phyloP scores from a whole-genome alignment of 2,797 vertebrate species.

The Masticophis lateralis region DNA sequence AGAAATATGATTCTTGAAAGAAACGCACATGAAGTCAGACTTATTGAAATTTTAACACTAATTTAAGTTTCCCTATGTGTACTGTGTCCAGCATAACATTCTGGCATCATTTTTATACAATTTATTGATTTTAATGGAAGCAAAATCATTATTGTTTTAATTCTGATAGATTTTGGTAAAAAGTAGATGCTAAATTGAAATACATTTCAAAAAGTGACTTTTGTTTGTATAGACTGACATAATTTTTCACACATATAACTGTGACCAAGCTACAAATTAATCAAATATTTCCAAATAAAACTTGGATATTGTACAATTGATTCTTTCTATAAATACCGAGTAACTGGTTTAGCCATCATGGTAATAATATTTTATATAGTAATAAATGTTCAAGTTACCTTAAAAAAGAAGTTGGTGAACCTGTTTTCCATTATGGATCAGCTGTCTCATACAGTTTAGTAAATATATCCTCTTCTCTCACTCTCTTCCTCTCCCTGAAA shows the following conservation, averaged over 20 bases:
- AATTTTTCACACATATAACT: not conserved
- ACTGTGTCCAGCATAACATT: not conserved
- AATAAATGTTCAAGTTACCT: conserved; percentile 42
- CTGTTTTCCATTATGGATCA: not conserved
- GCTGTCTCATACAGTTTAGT: not conserved
- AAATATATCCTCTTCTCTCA: not conserved
- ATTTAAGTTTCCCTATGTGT: not conserved
- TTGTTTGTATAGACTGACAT: not conserved
- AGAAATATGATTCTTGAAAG: not conserved
- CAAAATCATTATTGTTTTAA: not conserved
- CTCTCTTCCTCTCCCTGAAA: not conserved
- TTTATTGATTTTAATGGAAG: not conserved
- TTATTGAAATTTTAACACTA: not conserved
- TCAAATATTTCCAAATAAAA: conserved; percentile 64
- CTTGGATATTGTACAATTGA: conserved; percentile 47
- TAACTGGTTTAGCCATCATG: conserved; percentile 27
- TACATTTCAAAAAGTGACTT: not conserved
- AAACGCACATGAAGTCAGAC: not conserved
- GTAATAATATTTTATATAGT: conserved; percentile 53
- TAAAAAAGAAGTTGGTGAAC: conserved; percentile 10
- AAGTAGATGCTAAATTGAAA: not conserved
- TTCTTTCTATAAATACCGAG: conserved; percentile 42
- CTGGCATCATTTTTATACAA: not conserved
- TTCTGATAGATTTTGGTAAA: not conserved
- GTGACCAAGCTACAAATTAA: conserved; percentile 31